phyloP scores from a whole-genome alignment of 2,797 vertebrate species.

The Clamator glandarius region DNA sequence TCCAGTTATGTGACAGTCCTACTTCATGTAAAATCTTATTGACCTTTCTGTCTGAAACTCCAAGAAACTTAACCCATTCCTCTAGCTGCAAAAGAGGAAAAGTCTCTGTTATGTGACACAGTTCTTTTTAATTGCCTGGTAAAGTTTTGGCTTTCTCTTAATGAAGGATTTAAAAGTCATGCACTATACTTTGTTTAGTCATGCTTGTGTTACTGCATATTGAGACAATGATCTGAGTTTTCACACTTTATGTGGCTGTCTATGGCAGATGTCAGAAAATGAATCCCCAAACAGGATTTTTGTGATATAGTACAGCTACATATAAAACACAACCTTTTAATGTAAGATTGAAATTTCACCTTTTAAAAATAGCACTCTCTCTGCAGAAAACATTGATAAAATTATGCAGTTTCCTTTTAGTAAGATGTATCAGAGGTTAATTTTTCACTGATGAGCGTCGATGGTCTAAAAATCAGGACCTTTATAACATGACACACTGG shows the following conservation, averaged over 20 bases:
- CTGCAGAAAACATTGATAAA: neutral
- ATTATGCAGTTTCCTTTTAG: neutral
- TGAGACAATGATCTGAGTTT: neutral
- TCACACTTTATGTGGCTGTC: neutral
- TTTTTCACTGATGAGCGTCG: neutral
- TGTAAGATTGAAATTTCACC: neutral
- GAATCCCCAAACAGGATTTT: neutral
- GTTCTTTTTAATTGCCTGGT: accelerated
- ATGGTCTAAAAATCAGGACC: neutral
- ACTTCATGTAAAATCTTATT: neutral
- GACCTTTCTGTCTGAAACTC: neutral
- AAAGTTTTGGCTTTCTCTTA: neutral
- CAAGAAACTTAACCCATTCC: neutral
- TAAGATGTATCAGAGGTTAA: neutral
- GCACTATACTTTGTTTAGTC: neutral
- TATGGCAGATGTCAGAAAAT: neutral
- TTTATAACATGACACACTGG: neutral
- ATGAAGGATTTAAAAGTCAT: neutral
- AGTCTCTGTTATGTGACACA: neutral
- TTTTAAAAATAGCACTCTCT: neutral
- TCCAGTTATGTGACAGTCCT: neutral
- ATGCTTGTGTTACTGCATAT: neutral
- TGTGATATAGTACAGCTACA: neutral
- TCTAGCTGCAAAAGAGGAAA: neutral
- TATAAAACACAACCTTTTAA: neutral